Conservation (phyloP, 2,888 invertebrate species). For the Harpagoxenus sublaevis region DNA sequence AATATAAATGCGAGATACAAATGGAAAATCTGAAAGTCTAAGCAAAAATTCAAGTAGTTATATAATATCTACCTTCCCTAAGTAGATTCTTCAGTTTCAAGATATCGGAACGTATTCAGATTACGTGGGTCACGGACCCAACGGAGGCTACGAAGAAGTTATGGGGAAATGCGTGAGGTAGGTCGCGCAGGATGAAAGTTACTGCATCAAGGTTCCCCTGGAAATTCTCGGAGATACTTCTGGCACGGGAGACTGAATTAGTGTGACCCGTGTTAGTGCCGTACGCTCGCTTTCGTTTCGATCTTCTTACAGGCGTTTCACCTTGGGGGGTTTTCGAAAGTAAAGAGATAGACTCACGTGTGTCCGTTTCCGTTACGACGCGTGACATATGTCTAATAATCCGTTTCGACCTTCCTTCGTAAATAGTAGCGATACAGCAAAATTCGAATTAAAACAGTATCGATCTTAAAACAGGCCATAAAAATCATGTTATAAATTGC, state of each 20-base stretch:
- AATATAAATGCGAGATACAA: not conserved
- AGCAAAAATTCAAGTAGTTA: not conserved
- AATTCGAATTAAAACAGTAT: not conserved
- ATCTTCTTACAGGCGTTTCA: conserved; percentile 48
- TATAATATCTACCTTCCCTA: not conserved
- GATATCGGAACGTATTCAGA: conserved; percentile 24
- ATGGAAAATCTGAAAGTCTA: not conserved
- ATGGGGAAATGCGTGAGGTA: conserved; percentile 61
- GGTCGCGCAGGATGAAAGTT: conserved; percentile 67
- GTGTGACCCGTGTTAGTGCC: conserved; percentile 55
- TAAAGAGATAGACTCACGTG: conserved; percentile 7
- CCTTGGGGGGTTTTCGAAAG: conserved; percentile 22
- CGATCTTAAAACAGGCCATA: not conserved
- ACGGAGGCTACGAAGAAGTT: conserved; percentile 37
- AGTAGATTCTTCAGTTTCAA: not conserved
- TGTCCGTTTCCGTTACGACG: not conserved
- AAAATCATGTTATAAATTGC: not conserved
- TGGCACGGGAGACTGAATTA: conserved; percentile 60
- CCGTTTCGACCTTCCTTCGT: not conserved
- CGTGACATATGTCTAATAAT: not conserved
- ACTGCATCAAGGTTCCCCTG: conserved; percentile 42
- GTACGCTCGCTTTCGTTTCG: conserved; percentile 45
- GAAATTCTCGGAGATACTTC: conserved; percentile 58
- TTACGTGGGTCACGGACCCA: conserved; percentile 46
- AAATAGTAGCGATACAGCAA: not conserved